Base-by-base conservation (phyloP, 1,140 invertebrate species). In the Neodiprion virginianus region DNA sequence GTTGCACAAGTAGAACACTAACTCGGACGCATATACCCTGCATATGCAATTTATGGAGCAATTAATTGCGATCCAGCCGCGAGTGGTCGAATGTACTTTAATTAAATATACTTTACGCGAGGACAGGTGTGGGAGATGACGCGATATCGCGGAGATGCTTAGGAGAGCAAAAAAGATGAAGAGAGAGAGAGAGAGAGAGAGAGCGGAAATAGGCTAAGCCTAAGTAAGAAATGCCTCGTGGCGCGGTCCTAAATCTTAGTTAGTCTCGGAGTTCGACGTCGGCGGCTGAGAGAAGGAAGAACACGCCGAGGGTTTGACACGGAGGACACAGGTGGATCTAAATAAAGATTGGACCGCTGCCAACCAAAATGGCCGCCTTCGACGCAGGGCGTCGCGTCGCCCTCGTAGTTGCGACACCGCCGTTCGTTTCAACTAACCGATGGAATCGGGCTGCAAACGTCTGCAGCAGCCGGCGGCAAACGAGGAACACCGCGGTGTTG, bases 311-410 rank as follows among this genome's bases (percentile, higher is more conserved):
- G 79, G 79, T 83, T 82, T 85, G 82, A 85, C 84, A 82, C 84
- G 81, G 78, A 83, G 80, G 86, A 89, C 53, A 61, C 88, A 89
- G 88, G 88, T 89, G 88, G 86, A 84, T 86, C 87, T 88, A 89
- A 88, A 89, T 89, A 85, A 88, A 89, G 85, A 87, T 82, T 88
- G 87, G 87, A 88, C 81, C 82, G 77, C 79, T 81, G 87, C 87
- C 87, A 88, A 80, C 75, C 80, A 87, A 87, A 74, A 87, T 87
- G 84, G 84, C 81, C 77, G 84, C 79, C 67, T 69, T 75, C 77
- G 83, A 82, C 79, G 78, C 79, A 72, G 68, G 77, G 79, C 74
- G 69, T 75, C 74, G 74, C 12, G 28, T 40, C 28, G 28, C 28
- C 28, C 28, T 53, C 40, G 47, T 40, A 28, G 8, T 40, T 65